These are phyloP conservation scores for Fragum whitleyi DNA, from an alignment of 2,888 invertebrate genomes.

Conservation along the genomic window DNA sequence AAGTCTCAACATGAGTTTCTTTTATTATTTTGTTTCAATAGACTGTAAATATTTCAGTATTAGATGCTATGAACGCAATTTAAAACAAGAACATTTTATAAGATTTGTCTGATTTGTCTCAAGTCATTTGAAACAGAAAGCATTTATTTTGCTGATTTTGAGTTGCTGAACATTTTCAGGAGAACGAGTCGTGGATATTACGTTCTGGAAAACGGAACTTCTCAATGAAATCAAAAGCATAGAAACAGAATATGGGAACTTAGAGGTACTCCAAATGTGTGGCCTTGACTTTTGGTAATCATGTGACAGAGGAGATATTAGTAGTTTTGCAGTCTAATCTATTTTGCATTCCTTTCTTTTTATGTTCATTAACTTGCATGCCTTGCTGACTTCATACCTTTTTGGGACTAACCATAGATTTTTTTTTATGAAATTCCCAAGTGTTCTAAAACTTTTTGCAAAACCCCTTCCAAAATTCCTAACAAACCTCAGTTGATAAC, in stretches of 20 bases:
- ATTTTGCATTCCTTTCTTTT: constrained; percentile 39
- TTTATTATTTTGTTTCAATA: no score
- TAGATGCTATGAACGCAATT: no score
- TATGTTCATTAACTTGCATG: constrained; percentile 31
- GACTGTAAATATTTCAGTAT: no score
- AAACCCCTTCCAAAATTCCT: not conserved
- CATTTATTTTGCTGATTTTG: no score
- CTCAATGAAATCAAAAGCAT: constrained; percentile 92
- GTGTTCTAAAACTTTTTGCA: not conserved
- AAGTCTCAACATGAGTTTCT: no score
- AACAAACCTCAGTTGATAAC: not conserved
- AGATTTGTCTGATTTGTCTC: no score
- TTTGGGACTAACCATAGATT: constrained; percentile 8
- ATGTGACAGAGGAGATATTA: constrained; percentile 29
- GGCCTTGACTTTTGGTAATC: constrained; percentile 36
- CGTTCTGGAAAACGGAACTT: constrained; percentile 96
- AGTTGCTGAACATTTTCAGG: constrained; percentile 68
- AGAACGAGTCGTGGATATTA: constrained; percentile 95
- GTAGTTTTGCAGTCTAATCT: constrained; percentile 39
- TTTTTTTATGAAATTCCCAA: not conserved
- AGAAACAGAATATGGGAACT: constrained; percentile 92
- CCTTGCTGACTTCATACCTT: constrained; percentile 16
- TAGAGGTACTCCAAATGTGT: constrained; percentile 88
- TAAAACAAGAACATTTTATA: no score
- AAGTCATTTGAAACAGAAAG: no score